phyloP scores from a whole-genome alignment of 2,797 vertebrate species.

The Leptodactylus fallax region DNA sequence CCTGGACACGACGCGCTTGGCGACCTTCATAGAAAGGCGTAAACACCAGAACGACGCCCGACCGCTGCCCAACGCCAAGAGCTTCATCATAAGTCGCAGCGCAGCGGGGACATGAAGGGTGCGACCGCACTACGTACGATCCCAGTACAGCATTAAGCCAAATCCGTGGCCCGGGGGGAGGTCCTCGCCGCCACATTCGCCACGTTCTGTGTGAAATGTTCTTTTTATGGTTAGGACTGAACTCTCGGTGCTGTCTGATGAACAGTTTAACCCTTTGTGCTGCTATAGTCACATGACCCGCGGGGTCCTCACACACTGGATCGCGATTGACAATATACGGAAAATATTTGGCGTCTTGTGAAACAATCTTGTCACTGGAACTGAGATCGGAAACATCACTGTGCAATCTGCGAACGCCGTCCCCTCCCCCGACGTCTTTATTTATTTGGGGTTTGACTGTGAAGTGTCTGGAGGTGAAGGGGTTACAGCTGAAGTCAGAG shows the following conservation, averaged over 20 bases:
- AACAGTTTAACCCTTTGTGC: slow-evolving; percentile 21
- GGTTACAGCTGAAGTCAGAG: background rate
- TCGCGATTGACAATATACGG: too few species aligned
- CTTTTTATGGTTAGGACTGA: background rate
- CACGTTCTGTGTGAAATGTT: too few species aligned
- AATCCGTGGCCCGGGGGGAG: background rate
- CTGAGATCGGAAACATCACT: slow-evolving; percentile 32
- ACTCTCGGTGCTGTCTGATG: background rate
- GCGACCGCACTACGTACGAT: background rate
- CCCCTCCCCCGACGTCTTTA: background rate
- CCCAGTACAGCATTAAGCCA: background rate
- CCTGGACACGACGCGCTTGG: slow-evolving; percentile 89
- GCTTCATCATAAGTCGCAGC: slow-evolving; percentile 86
- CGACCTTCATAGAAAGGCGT: slow-evolving; percentile 91
- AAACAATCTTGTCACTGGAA: background rate
- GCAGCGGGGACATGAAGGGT: slow-evolving; percentile 69
- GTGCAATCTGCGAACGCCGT: background rate
- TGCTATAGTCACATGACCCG: slow-evolving; percentile 22
- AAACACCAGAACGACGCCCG: slow-evolving; percentile 90
- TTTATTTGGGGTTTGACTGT: background rate
- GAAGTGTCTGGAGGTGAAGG: background rate
- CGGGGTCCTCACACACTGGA: background rate
- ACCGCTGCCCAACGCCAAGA: slow-evolving; percentile 89
- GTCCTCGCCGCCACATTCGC: background rate
- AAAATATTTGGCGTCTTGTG: too few species aligned